These are phyloP conservation scores for Nycticryphes semicollaris DNA, from an alignment of 2,113 vertebrate species.

Conservation along the genomic window DNA sequence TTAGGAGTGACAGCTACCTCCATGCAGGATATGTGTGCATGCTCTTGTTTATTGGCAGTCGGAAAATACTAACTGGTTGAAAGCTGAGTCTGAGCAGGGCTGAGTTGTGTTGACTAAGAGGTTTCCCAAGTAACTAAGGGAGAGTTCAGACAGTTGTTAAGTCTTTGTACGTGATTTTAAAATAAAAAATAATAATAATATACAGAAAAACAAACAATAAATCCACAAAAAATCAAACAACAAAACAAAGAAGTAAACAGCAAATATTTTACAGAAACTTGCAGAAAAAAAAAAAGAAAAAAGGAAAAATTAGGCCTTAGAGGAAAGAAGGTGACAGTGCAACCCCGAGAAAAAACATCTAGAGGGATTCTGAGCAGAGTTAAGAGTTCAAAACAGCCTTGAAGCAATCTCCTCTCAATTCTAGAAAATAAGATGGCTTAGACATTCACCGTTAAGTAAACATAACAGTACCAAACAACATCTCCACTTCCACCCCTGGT, in stretches of 20 bases:
- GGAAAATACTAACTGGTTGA: background rate
- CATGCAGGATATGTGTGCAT: background rate
- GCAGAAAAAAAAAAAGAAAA: background rate
- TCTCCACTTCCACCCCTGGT: background rate
- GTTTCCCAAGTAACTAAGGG: background rate
- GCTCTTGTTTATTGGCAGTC: background rate
- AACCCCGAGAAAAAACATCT: background rate
- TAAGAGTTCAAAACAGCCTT: background rate
- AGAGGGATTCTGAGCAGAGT: background rate
- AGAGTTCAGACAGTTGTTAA: background rate
- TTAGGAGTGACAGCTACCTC: background rate
- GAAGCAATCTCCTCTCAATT: background rate
- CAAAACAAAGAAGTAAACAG: fast-evolving
- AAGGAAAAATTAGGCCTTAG: background rate
- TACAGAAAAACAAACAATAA: background rate
- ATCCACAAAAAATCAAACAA: background rate
- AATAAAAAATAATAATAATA: background rate
- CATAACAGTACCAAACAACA: background rate
- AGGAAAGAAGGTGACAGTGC: background rate
- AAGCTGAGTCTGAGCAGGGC: background rate
- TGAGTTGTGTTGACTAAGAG: background rate
- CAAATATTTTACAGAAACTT: background rate
- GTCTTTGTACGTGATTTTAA: fast-evolving
- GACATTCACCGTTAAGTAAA: background rate
- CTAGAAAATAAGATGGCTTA: background rate